Evolutionary conservation across 2,888 invertebrate genomes (phyloP).

Genomic region (Muscina levida): DNA sequence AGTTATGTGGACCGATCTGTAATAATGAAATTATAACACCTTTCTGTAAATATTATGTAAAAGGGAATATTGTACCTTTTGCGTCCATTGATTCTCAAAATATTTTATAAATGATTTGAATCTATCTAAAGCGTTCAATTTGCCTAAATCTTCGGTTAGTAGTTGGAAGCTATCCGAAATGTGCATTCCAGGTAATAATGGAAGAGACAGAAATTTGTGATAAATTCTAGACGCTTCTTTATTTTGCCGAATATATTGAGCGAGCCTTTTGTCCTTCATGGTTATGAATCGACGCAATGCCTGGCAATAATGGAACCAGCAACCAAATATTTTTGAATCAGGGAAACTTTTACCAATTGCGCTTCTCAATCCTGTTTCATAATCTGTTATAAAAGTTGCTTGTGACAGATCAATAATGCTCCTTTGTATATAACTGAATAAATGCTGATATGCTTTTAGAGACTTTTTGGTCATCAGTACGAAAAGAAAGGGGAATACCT

Average conservation of each 20-base stretch:
- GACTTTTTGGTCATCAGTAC: constrained; percentile 45
- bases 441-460: constrained; percentile 55
- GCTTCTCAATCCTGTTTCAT: constrained; percentile 43
- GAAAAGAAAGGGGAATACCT: constrained; percentile 46
- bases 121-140: constrained; percentile 56
- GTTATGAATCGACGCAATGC: constrained; percentile 44
- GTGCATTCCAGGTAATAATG: constrained; percentile 48
- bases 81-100: constrained; percentile 49
- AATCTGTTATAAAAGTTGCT: constrained; percentile 42
- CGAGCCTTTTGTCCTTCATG: constrained; percentile 33
- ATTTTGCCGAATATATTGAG: constrained; percentile 42
- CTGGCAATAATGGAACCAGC: constrained; percentile 42
- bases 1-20: constrained; percentile 52
- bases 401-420: constrained; percentile 53
- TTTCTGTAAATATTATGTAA: constrained; percentile 37
- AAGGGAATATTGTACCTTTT: constrained; percentile 53
- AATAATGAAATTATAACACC: constrained; percentile 51
- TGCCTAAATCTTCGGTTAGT: constrained; percentile 43
- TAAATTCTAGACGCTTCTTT: constrained; percentile 51
- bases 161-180: constrained; percentile 46
- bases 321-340: constrained; percentile 50
- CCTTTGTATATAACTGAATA: constrained; percentile 53
- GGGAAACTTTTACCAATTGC: constrained; percentile 41
- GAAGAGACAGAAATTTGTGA: constrained; percentile 39
- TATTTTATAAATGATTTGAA: constrained; percentile 56